A percentile compares a stretch with the other conserved stretches of the same genome.
Evolutionary conservation across 1,140 invertebrate species (phyloP).

Genomic region (Drosophila bifasciata): DNA sequence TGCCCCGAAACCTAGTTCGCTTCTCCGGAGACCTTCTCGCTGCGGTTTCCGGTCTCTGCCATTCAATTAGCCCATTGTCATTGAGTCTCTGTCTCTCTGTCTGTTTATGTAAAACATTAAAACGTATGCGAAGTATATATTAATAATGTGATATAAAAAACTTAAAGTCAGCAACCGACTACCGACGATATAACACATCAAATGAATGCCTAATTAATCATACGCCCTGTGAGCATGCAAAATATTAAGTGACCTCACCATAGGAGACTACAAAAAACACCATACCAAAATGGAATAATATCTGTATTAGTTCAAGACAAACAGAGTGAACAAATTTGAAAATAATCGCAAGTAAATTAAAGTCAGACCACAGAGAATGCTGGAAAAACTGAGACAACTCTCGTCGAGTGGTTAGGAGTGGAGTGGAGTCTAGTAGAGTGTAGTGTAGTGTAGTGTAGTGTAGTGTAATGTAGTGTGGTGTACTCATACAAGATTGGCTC

Average conservation of each 20-base stretch:
- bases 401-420: constrained; percentile 10
- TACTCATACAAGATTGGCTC: constrained; percentile 23
- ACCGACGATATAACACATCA: constrained; percentile 13
- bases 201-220: constrained; percentile 74
- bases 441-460: too few species aligned
- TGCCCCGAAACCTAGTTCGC: constrained; percentile 21
- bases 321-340: constrained; percentile 62
- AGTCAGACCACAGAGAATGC: constrained; percentile 5
- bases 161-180: constrained; percentile 10
- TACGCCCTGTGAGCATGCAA: constrained; percentile 70
- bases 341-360: constrained; percentile 70
- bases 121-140: constrained; percentile 14
- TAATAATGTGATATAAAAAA: constrained; percentile 38
- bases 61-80: constrained; percentile 37
- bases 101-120: constrained; percentile 48
- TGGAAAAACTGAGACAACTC: constrained; percentile 46
- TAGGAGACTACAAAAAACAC: constrained; percentile 20
- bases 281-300: constrained; percentile 67
- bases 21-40: constrained; percentile 52
- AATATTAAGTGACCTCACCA: constrained; percentile 68
- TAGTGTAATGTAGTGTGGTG: too few species aligned
- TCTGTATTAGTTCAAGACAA: constrained; percentile 57
- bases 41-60: constrained; percentile 55
- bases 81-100: constrained; percentile 27
- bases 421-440: too few species aligned